Base-by-base conservation (phyloP, 1,140 invertebrate genomes). In the Eulimnadia texana region DNA sequence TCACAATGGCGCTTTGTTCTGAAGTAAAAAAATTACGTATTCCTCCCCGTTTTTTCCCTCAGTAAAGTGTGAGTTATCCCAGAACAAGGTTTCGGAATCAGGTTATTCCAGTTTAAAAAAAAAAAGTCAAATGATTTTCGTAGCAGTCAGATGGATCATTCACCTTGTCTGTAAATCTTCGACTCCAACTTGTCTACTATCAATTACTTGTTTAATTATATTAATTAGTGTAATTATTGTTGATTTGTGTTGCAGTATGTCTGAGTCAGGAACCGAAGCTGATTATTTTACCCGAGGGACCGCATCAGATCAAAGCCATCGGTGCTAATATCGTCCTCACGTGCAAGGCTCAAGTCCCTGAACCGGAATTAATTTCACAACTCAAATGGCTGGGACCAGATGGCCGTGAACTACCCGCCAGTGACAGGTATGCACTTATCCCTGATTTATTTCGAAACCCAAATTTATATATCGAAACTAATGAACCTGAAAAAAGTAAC, bases 371-470 rank as follows among this genome's bases (percentile, higher is more conserved):
- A 47, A 68, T 74, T 54, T 68, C 68, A 24, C 66, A 73, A 49
- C 68, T 74, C 62, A 66, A 65, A 51, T 74, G 73, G 73, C 67
- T 67, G 24, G 70, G 67, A 47, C 71, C 72, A 25, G 67, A 72
- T 57, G 67, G 67, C 19, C 60, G 66, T 60, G 52, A 61, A 22
- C 66, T 70, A 23, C 57, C 65, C 23, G 65, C 58, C 25, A 62
- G 64, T 29, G 66, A 65, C 65, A 68, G 67, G 66, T 68, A 66
- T 65, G 63, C 49, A 65, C 33, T 42, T 6, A 16, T 42, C 16
- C 16, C 16, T 16, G 33, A 42, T 16, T 42, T 9, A 42, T 16
- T 42, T n/a, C n/a, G n/a, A n/a, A n/a, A n/a, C n/a, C n/a, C n/a
- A n/a, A n/a, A n/a, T n/a, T n/a, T n/a, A n/a, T n/a, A n/a, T n/a